phyloP scores from a whole-genome alignment of 2,797 vertebrate genomes.

The Limosa lapponica region DNA sequence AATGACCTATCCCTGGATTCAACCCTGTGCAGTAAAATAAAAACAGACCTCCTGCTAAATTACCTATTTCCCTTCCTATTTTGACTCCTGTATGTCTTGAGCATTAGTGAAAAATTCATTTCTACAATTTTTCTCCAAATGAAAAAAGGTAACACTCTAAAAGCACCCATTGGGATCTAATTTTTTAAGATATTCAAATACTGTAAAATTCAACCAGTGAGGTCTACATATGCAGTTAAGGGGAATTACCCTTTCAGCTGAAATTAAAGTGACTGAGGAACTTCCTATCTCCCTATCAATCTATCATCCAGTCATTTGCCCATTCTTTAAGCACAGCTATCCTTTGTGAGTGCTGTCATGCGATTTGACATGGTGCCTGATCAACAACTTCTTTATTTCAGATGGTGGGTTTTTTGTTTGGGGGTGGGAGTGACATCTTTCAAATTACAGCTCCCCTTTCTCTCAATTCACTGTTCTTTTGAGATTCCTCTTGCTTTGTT shows the following conservation, averaged over 20 bases:
- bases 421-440: neutral
- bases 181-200: neutral
- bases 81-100: neutral
- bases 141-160: neutral
- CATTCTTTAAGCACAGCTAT: neutral
- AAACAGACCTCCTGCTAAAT: neutral
- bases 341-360: neutral
- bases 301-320: neutral
- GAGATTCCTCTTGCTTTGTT: neutral
- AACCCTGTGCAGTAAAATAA: neutral
- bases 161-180: neutral
- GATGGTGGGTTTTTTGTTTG: neutral
- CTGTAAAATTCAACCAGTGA: neutral
- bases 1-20: neutral
- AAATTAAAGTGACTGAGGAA: neutral
- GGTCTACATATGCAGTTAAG: rapidly evolving
- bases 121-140: neutral
- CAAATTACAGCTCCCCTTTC: neutral
- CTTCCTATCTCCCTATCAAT: neutral
- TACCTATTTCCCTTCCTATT: neutral
- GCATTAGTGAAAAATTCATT: neutral
- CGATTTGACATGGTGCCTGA: neutral
- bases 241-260: neutral
- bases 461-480: neutral
- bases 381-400: neutral